Base-by-base conservation (phyloP, 2,888 invertebrate species). In the Dynastes grantii region DNA sequence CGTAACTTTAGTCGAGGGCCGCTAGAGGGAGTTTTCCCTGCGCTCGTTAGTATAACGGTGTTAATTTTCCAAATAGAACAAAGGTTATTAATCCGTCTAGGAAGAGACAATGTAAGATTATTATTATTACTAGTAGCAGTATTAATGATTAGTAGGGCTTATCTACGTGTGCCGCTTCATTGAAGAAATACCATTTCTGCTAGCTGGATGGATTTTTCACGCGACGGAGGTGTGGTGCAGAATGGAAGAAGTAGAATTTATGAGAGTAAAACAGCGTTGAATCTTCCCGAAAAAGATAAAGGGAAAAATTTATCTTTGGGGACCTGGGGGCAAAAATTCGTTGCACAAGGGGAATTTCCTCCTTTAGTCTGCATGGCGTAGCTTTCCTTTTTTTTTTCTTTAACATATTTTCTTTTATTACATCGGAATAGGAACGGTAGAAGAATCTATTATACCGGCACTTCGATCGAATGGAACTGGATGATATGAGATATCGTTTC, bases 41-140 rank as follows among this genome's bases (percentile, higher is more conserved):
- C 2, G 53, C 64, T 64, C 11, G 32, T 29, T 9, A 13, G 2
- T n/a, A n/a, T 8, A 32, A 37, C 32, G 13, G 64, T 13, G 64
- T 64, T 64, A 64, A 64, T 64, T 64, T 64, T 1, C 64, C 5
- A 0, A 64, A 64, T 11, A 11, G 64, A 64, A 64, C 37, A 29
- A 64, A 53, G n/a, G n/a, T 11, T 29, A 64, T 64, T 64, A 64
- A 64, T 64, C 5, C n/a, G n/a, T 6, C n/a, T 16, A n/a, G 53
- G 32, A 37, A 2, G 64, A 11, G 13, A 32, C 29, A 64, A 64
- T 64, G 13, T 64, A 37, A 53, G 5, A 53, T 53, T 53, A 53
- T 53, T 53, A 53, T 53, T 53, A n/a, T 53, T n/a, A 16, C 53
- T 13, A 53, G n/a, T 45, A 53, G n/a, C 8, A 13, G 16, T 16